These are phyloP conservation scores for Chinchilla lanigera DNA, from an alignment of 2,113 vertebrate genomes.

Conservation along the genomic window DNA sequence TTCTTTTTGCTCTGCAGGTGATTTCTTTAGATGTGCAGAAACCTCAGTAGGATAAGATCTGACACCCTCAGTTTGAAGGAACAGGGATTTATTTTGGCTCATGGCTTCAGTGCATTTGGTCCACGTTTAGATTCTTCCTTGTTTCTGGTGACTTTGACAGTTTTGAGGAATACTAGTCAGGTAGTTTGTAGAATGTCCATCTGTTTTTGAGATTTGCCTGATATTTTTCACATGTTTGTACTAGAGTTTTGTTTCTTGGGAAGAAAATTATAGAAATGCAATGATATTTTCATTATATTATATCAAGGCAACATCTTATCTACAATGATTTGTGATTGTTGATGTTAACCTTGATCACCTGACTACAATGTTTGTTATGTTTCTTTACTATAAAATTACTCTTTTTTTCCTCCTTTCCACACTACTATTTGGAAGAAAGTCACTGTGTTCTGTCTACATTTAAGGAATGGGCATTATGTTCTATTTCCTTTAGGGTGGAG, in stretches of 20 bases:
- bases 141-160: no score
- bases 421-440: background rate
- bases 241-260: background rate
- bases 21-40: no score
- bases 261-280: background rate
- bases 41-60: no score
- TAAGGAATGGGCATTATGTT: background rate
- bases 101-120: no score
- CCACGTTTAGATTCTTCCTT: no score
- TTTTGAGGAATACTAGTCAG: no score
- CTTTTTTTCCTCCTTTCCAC: background rate
- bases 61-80: no score
- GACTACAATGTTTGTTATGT: background rate
- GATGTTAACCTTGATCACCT: background rate
- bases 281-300: background rate
- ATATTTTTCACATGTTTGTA: conserved; percentile 17
- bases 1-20: no score
- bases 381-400: background rate
- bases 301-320: background rate
- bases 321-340: background rate
- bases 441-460: background rate
- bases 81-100: no score
- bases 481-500: background rate
- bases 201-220: background rate
- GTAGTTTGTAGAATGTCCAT: background rate